Evolutionary conservation across 1,140 invertebrate species (phyloP).

Genomic region (Drosophila quadrilineata): DNA sequence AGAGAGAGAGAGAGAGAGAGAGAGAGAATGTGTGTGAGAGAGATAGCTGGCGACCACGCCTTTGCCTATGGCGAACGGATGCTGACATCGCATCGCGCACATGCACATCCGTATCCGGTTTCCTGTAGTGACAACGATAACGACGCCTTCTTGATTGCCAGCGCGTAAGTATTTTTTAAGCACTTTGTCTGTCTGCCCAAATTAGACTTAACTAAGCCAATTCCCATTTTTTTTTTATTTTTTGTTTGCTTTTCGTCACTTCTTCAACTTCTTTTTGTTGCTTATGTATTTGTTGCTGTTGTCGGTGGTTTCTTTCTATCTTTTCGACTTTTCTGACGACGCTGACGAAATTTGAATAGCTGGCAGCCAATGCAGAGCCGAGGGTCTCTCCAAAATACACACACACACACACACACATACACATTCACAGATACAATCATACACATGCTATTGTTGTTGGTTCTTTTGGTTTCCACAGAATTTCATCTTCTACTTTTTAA

Average conservation of each 20-base stretch:
- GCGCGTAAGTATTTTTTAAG: conserved; percentile 79
- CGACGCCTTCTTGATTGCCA: conserved; percentile 63
- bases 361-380: conserved; percentile 4
- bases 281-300: no score
- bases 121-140: conserved; percentile 53
- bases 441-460: neutral
- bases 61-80: no score
- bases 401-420: conserved; percentile 1
- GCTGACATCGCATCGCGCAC: conserved; percentile 62
- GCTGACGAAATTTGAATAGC: conserved; percentile 59
- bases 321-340: conserved; percentile 8
- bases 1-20: no score
- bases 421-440: neutral
- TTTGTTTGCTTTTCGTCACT: no score
- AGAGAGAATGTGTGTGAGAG: no score
- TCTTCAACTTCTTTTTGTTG: conserved; percentile 7
- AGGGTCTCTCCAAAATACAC: conserved; percentile 4
- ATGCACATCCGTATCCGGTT: conserved; percentile 69
- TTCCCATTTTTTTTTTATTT: no score
- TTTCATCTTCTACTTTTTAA: conserved; percentile 1
- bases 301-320: no score
- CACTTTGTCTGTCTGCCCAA: conserved; percentile 70
- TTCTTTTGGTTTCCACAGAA: conserved; percentile 48
- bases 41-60: neutral
- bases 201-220: conserved; percentile 74